Base-by-base conservation (phyloP, 2,888 invertebrate species). In the Athalia circularis region DNA sequence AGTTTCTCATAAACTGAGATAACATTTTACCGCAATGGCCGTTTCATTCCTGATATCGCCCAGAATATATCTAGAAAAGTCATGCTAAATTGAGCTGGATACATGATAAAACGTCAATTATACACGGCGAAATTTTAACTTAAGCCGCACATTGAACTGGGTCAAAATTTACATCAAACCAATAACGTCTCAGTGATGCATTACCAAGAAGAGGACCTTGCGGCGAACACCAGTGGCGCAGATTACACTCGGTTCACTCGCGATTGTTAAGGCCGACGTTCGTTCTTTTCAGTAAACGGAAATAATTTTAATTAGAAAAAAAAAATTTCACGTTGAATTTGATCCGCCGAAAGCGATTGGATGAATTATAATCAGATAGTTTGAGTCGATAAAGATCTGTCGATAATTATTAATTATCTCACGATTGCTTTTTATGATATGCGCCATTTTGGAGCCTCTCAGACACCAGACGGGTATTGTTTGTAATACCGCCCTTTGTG, bases 141-240 rank as follows among this genome's bases (percentile, higher is more conserved):
- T 7, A 57, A 72, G 47, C 43, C 8, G 59, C 9, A 11, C 13
- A 72, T 57, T 13, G 47, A 59, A 59, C 13, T 72, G 70, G 70
- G 45, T 59, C 47, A 45, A 11, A 47, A 45, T 72, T 72, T 57
- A 59, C 45, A 59, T 72, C n/a, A 47, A 72, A 59, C 70, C 59
- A 72, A 72, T 72, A 47, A 47, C 47, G 13, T 59, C 11, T 13
- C 5, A 45, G 45, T 13, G 57, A 72, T 57, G 45, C 57, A 72
- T 70, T 43, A 29, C 52, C 9, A 7, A n/a, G 52, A 1, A 47
- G 47, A 72, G 47, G 45, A 59, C 43, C 45, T 47, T 72, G 45
- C 59, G 5, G 5, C 11, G 13, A 5, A 59, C 47, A 70, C n/a
- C 65, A 6, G 65, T 29, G 50, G 15, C 52, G 29, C 29, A 29